These are phyloP conservation scores for Psittacula echo DNA, from an alignment of 2,797 vertebrate genomes.

Conservation along the genomic window DNA sequence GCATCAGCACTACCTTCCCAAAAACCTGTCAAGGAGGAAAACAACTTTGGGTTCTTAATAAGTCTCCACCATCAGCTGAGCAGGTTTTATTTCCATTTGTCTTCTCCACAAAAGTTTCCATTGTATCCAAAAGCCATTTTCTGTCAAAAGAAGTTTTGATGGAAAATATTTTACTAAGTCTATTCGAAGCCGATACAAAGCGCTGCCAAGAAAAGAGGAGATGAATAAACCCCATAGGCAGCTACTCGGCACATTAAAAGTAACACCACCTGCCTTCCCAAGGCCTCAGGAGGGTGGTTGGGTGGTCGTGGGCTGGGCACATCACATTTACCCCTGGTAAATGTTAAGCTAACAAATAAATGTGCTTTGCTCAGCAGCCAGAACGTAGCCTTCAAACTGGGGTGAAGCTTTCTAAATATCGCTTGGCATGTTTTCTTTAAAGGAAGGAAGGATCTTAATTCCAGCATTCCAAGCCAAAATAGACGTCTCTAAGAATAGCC, in stretches of 20 bases:
- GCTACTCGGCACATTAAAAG: neutral
- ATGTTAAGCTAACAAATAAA: constrained; percentile 13
- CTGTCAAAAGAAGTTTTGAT: neutral
- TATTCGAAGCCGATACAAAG: neutral
- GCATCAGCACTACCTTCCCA: neutral
- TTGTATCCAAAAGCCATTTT: neutral
- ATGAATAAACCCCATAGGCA: neutral
- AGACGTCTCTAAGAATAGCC: constrained; percentile 46
- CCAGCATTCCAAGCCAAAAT: constrained; percentile 61
- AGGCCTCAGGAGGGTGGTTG: neutral
- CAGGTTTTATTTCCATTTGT: neutral
- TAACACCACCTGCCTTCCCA: neutral
- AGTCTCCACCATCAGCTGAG: neutral
- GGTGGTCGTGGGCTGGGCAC: neutral
- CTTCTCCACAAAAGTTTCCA: neutral
- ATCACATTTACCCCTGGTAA: neutral
- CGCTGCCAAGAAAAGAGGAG: neutral
- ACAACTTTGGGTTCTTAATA: neutral
- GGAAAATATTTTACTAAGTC: constrained; percentile 31
- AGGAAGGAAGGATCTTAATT: constrained; percentile 69
- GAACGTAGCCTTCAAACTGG: neutral
- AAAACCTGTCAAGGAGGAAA: neutral
- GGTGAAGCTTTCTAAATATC: constrained; percentile 2
- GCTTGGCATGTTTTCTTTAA: neutral
- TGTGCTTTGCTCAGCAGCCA: neutral